Evolutionary conservation across 2,888 invertebrate species (phyloP).

Genomic region (Diplolepis rosae): DNA sequence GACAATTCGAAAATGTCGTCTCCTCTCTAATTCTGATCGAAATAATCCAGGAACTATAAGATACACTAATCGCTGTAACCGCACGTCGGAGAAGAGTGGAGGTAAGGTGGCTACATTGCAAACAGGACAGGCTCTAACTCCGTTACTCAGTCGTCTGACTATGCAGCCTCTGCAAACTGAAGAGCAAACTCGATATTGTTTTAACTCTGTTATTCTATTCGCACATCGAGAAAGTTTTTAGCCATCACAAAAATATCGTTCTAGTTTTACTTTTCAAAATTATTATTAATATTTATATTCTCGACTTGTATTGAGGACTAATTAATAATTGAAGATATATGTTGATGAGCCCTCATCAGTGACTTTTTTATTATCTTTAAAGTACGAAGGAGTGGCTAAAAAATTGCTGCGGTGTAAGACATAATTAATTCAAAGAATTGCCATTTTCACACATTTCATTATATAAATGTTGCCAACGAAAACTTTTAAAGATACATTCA

Average conservation of each 20-base stretch:
- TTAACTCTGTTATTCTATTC: neutral
- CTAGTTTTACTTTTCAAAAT: too few species aligned
- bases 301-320: too few species aligned
- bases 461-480: too few species aligned
- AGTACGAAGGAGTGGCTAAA: too few species aligned
- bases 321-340: too few species aligned
- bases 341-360: too few species aligned
- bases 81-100: conserved; percentile 60
- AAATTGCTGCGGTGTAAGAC: too few species aligned
- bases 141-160: conserved; percentile 61
- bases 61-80: conserved; percentile 64
- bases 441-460: too few species aligned
- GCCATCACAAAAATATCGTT: neutral
- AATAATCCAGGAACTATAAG: conserved; percentile 67
- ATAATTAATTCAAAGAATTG: too few species aligned
- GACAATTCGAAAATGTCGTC: conserved; percentile 62
- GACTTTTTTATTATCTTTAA: too few species aligned
- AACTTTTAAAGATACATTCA: too few species aligned
- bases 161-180: conserved; percentile 69
- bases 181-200: conserved; percentile 31
- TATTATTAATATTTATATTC: too few species aligned
- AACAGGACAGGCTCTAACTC: conserved; percentile 63
- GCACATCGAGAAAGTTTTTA: neutral
- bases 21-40: conserved; percentile 63
- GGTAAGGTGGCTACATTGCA: conserved; percentile 59